phyloP scores from a whole-genome alignment of 2,888 invertebrate genomes.

The Drosophila acutilabella region DNA sequence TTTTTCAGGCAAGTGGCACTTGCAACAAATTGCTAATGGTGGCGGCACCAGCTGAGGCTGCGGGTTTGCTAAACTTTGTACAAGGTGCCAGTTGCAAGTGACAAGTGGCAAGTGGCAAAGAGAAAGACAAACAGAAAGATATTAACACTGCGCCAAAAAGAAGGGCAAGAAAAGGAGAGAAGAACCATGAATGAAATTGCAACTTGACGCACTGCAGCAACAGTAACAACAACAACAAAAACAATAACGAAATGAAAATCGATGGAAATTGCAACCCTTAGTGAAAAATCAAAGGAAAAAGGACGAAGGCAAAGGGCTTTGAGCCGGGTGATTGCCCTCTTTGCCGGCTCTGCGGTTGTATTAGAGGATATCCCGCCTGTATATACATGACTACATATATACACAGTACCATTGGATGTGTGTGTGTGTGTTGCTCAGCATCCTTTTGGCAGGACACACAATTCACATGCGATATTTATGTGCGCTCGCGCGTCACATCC shows the following conservation, averaged over 20 bases:
- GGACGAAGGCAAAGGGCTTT: conserved; percentile 32
- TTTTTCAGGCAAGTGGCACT: conserved; percentile 53
- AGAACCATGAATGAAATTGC: conserved; percentile 13
- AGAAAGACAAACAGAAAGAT: conserved; percentile 12
- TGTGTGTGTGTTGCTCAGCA: conserved; percentile 40
- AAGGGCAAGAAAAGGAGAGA: not conserved
- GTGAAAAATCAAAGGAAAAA: conserved; percentile 54
- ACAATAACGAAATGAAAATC: conserved; percentile 57
- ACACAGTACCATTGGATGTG: too few relatives aligned
- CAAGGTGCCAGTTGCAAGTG: conserved; percentile 43
- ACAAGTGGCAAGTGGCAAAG: conserved; percentile 35
- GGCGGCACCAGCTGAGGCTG: conserved; percentile 50
- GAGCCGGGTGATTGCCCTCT: conserved; percentile 80
- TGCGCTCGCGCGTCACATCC: conserved; percentile 75
- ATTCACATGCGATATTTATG: conserved; percentile 65
- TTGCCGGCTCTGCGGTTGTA: conserved; percentile 65
- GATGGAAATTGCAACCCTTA: conserved; percentile 78
- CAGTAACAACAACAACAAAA: conserved; percentile 8
- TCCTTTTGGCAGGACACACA: conserved; percentile 45
- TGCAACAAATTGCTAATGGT: conserved; percentile 70
- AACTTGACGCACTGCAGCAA: conserved; percentile 55
- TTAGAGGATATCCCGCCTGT: conserved; percentile 42
- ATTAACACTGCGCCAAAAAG: conserved; percentile 45
- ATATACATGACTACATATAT: conserved; percentile 3
- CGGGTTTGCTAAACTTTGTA: conserved; percentile 55